Base-by-base conservation (phyloP, 2,888 invertebrate species). In the Cephus nigrinus region DNA sequence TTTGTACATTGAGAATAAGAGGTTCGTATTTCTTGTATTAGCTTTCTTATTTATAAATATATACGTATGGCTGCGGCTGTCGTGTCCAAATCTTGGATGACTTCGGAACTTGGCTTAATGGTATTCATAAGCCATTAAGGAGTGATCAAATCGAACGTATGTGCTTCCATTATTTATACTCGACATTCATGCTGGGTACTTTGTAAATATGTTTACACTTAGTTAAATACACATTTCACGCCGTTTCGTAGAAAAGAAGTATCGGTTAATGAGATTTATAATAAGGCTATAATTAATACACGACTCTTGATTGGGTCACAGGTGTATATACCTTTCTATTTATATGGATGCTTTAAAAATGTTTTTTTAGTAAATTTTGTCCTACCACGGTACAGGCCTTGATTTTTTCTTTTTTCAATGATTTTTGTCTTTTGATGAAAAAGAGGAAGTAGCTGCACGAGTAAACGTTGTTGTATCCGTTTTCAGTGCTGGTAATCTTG, bases 181-280 rank as follows among this genome's bases (percentile, higher is more conserved):
- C 23, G 15, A 55, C 23, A 9, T 23, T 23, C 73, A 76, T 80
- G 76, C 81, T 79, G 80, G 80, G 76, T 79, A 84, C 81, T 83
- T 87, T 87, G 86, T 85, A 85, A 83, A 83, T 79, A 84, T 83
- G 85, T 87, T 86, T 83, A 82, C 88, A 86, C 85, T 82, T 85
- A 84, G 86, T 88, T 87, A 88, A 84, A 84, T 86, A 87, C 86
- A 82, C 80, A 83, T 85, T 87, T 40, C 40, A 23, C 23, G 23
- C 55, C 0, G 23, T 9, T 15, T 55, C 55, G 55, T 55, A 55
- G 9, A 55, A 55, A 23, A 9, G 9, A 23, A 23, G 1, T 23
- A 55, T 55, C 55, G 23, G 55, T 55, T 9, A 9, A 55, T 1
- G 23, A 55, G 55, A 55, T 55, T 23, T 55, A 15, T 55, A 15